A percentile compares a stretch with the other conserved stretches of the same genome.
phyloP scores from a whole-genome alignment of 1,140 invertebrate genomes.

The Delia radicum region DNA sequence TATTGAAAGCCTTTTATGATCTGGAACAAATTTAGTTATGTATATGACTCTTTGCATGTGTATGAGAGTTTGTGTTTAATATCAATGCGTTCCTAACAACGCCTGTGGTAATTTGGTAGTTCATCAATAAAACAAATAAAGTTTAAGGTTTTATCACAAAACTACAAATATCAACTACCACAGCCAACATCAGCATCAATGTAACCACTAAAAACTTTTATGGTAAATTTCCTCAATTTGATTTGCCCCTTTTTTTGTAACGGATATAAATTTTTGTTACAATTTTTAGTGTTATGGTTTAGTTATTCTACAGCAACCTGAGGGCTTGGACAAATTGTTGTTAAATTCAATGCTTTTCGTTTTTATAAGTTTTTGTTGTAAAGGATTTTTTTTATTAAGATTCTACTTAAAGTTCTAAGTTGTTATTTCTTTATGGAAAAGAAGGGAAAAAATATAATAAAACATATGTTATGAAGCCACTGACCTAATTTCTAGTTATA shows the following conservation, averaged over 20 bases:
- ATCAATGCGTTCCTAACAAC: neutral
- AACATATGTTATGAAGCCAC: neutral
- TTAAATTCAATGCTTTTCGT: too few relatives aligned
- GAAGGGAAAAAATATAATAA: neutral
- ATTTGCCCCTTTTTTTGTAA: neutral
- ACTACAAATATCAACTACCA: neutral
- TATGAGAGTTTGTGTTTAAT: too few relatives aligned
- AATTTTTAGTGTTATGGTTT: neutral
- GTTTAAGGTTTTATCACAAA: neutral
- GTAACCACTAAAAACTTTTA: neutral
- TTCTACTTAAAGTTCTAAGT: too few relatives aligned
- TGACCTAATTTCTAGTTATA: neutral
- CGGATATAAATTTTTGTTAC: neutral
- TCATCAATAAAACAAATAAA: neutral
- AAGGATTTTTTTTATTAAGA: too few relatives aligned
- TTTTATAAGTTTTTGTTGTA: too few relatives aligned
- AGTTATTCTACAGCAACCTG: neutral
- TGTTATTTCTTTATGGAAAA: too few relatives aligned
- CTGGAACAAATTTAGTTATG: neutral
- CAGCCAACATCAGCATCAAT: neutral
- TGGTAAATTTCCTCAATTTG: neutral
- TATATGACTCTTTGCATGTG: too few relatives aligned
- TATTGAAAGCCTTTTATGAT: neutral
- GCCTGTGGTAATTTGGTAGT: neutral
- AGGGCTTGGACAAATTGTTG: neutral